phyloP scores from a whole-genome alignment of 1,140 invertebrate species.

The Conus betulinus region DNA sequence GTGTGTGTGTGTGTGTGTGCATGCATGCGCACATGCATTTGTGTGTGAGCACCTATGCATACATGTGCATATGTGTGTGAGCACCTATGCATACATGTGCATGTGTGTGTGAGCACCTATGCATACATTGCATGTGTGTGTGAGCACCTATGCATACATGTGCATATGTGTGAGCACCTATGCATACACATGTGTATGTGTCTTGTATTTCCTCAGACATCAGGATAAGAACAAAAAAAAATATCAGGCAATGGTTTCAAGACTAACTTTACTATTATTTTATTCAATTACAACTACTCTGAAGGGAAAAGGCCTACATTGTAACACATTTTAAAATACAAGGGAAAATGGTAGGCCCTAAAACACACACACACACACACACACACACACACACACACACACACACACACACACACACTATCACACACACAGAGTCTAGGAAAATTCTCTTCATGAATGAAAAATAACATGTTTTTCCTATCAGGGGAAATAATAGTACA shows the following conservation, averaged over 20 bases:
- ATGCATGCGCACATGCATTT: neutral
- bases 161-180: neutral
- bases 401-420: no score
- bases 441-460: neutral
- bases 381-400: no score
- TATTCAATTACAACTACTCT: no score
- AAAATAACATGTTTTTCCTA: neutral
- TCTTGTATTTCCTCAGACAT: no score
- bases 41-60: neutral
- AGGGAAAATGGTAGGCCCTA: no score
- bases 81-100: neutral
- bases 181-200: neutral
- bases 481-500: neutral
- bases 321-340: no score
- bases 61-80: conserved; percentile 13
- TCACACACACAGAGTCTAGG: neutral
- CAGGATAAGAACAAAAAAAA: no score
- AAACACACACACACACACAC: no score
- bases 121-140: neutral
- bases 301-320: no score
- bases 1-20: conserved; percentile 15
- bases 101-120: neutral
- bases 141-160: neutral
- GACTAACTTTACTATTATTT: no score
- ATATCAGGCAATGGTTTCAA: no score